Conservation (phyloP, 2,113 vertebrate genomes). For the Vicugna pacos region DNA sequence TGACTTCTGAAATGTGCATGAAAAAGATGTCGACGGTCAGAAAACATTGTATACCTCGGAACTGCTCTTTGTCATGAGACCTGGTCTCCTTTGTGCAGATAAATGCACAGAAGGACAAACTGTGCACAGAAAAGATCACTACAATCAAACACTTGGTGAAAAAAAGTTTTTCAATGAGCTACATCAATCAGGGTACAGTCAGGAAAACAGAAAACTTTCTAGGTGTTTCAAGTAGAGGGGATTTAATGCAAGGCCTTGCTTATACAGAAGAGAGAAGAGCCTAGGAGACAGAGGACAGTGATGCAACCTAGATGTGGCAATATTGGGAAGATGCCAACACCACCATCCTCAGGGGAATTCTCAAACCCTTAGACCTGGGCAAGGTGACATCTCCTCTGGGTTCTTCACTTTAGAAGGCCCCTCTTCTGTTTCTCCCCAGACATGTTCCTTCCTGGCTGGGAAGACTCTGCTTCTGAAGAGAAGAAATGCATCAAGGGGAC, state of each 20-base stretch:
- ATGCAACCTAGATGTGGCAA: background rate
- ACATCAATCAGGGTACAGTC: background rate
- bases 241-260: background rate
- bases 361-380: background rate
- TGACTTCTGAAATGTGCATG: constrained; percentile 62
- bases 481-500: background rate
- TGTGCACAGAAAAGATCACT: background rate
- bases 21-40: constrained; percentile 53
- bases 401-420: background rate
- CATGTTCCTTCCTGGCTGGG: background rate
- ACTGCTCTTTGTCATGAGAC: background rate
- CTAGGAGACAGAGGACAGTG: background rate
- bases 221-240: background rate
- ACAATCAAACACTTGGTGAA: background rate
- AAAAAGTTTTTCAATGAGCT: background rate
- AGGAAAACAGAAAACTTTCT: constrained; percentile 26
- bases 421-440: background rate
- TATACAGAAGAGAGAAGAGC: background rate
- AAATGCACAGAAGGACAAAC: background rate
- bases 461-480: background rate
- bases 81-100: constrained; percentile 18
- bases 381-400: background rate
- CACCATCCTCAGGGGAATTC: accelerated
- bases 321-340: background rate
- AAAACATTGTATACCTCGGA: constrained; percentile 51